A percentile compares a stretch with the other conserved stretches of the same genome.
These are phyloP conservation scores for Amphimedon queenslandica DNA, from an alignment of 37 sponge, comb jelly and placozoan genomes.

Conservation along the genomic window DNA sequence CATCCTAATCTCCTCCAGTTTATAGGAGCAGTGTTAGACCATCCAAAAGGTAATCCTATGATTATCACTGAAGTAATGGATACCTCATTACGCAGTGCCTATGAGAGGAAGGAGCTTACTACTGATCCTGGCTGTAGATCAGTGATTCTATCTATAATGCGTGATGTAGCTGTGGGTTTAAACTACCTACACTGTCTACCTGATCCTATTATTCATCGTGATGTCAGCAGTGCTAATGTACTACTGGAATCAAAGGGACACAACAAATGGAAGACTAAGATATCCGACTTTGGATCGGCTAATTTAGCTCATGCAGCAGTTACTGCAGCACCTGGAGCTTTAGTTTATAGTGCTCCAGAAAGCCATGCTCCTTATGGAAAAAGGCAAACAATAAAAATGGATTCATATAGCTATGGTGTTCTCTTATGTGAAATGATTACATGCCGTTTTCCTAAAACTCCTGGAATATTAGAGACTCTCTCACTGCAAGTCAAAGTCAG, in stretches of 20 bases:
- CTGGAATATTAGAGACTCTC: neutral
- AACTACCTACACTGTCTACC: constrained; percentile 67
- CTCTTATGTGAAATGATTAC: constrained; percentile 39
- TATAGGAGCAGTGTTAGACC: constrained; percentile 47
- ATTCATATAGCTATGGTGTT: constrained; percentile 68
- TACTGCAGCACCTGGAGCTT: constrained; percentile 59
- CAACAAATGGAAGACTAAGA: constrained; percentile 48
- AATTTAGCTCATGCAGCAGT: constrained; percentile 35
- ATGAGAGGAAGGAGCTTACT: constrained; percentile 8
- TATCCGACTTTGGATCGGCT: constrained; percentile 82
- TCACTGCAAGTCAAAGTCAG: neutral
- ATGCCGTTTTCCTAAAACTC: constrained; percentile 20
- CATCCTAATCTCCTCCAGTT: constrained; percentile 72
- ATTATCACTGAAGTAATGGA: constrained; percentile 73
- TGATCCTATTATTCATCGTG: constrained; percentile 77
- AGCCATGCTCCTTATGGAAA: neutral
- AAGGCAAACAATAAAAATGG: constrained; percentile 52
- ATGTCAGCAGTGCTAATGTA: constrained; percentile 82
- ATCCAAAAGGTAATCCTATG: constrained; percentile 24
- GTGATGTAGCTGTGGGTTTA: constrained; percentile 69
- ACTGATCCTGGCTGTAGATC: too few species aligned
- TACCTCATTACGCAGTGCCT: constrained; percentile 39
- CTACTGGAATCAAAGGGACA: constrained; percentile 28
- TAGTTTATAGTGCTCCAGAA: constrained; percentile 75
- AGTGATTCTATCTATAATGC: constrained; percentile 10